Conservation (phyloP, 2,113 vertebrate genomes). For the Sinocyclocheilus anophthalmus region DNA sequence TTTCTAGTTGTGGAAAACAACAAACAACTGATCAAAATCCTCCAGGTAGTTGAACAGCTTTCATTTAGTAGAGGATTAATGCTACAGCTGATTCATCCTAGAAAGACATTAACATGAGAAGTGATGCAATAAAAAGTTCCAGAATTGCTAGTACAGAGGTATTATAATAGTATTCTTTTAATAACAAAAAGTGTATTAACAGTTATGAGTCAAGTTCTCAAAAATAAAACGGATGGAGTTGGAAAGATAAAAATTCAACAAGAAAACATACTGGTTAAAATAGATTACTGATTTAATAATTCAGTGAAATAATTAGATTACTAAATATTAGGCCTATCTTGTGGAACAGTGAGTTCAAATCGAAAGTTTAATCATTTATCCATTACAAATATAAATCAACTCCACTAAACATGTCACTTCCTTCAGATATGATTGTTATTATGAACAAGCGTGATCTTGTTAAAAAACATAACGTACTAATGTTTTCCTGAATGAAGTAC, state of each 20-base stretch:
- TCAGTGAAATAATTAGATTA: no score
- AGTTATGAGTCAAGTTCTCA: not conserved
- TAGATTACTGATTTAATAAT: no score
- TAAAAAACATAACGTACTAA: no score
- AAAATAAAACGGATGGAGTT: not conserved
- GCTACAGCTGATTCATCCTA: not conserved
- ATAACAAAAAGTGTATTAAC: not conserved
- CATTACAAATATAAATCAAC: no score
- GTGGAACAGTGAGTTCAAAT: no score
- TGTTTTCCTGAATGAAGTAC: no score
- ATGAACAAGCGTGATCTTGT: no score
- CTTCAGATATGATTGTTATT: no score
- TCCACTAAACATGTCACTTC: no score
- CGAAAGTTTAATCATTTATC: no score
- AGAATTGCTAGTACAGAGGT: not conserved
- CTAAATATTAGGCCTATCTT: no score
- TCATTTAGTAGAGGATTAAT: not conserved
- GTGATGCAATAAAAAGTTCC: not conserved
- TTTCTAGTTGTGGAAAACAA: constrained; percentile 79
- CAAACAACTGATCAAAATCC: constrained; percentile 78
- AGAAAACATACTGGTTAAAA: no score
- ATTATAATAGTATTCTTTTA: not conserved
- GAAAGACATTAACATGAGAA: not conserved
- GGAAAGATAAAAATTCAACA: not conserved
- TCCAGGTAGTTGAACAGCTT: constrained; percentile 67